Evolutionary conservation across 2,888 invertebrate species (phyloP).

Genomic region (Rotaria socialis): DNA sequence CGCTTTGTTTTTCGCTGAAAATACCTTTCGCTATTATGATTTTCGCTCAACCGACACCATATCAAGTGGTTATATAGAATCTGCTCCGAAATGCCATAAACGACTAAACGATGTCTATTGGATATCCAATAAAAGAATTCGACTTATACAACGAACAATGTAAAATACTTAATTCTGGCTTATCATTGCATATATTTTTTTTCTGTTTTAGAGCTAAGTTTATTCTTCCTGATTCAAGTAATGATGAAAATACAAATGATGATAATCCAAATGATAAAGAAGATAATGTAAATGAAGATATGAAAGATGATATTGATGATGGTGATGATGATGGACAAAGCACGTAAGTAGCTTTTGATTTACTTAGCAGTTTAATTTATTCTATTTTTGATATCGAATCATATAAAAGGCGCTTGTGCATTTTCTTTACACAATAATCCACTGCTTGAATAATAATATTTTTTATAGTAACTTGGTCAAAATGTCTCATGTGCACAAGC

Average conservation of each 20-base stretch:
- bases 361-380: too few species aligned
- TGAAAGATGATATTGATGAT: not conserved
- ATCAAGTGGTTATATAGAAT: not conserved
- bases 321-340: not conserved
- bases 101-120: not conserved
- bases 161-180: not conserved
- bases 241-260: not conserved
- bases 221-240: not conserved
- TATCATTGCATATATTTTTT: not conserved
- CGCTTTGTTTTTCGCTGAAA: too few species aligned
- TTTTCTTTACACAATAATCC: too few species aligned
- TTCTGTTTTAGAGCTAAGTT: not conserved
- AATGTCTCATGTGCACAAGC: too few species aligned
- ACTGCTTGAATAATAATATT: too few species aligned
- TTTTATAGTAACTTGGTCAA: too few species aligned
- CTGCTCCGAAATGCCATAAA: not conserved
- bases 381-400: too few species aligned
- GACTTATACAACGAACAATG: not conserved
- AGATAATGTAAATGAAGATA: not conserved
- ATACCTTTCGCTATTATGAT: too few species aligned
- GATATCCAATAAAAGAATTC: not conserved
- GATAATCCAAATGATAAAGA: too few species aligned
- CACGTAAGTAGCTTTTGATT: not conserved
- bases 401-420: too few species aligned
- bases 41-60: too few species aligned